Base-by-base conservation (phyloP, 2,888 invertebrate genomes). In the Linyphia triangularis region DNA sequence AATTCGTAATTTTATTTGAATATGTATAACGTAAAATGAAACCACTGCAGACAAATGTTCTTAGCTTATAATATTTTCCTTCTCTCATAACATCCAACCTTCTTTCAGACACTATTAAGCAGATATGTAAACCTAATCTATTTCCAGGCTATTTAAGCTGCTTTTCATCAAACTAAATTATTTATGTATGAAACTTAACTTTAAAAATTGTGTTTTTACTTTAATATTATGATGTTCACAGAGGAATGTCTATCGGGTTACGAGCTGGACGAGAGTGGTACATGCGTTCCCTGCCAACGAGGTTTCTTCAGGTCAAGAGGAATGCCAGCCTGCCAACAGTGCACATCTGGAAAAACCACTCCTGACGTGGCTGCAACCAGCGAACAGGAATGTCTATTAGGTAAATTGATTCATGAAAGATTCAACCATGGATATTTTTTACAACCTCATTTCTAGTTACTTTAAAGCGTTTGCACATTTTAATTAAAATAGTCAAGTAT, bases 331-430 rank as follows among this genome's bases (percentile, higher is more conserved):
- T 99, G 99, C 92, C 95, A 96, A 10, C 94, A 95, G 6, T 99
- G 98, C 93, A 98, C 98, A 0, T 93, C 96, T 9, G 98, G 97
- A 51, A 95, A 97, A 90, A 98, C 98, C 2, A 98, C 98, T 0
- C 96, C 97, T 0, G 95, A 96, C 91, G 94, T 95, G 77, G 98
- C 98, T 59, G 96, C 97, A 0, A 95, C 96, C 0, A 95, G 96
- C 0, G 94, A 96, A 5, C 97, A 97, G 92, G 97, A 98, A 92
- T 99, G 98, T 93, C 97, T 97, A 0, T 93, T 98, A 67, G 98
- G 98, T 10, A 96, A n/a, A n/a, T n/a, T n/a, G n/a, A n/a, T n/a
- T n/a, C n/a, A n/a, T n/a, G n/a, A n/a, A n/a, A n/a, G n/a, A n/a
- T n/a, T n/a, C n/a, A n/a, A n/a, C n/a, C n/a, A n/a, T n/a, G n/a